Evolutionary conservation across 2,888 invertebrate genomes (phyloP), one percentile per base, ranked within the genome.

Genomic region (Ochlodes sylvanus): DNA sequence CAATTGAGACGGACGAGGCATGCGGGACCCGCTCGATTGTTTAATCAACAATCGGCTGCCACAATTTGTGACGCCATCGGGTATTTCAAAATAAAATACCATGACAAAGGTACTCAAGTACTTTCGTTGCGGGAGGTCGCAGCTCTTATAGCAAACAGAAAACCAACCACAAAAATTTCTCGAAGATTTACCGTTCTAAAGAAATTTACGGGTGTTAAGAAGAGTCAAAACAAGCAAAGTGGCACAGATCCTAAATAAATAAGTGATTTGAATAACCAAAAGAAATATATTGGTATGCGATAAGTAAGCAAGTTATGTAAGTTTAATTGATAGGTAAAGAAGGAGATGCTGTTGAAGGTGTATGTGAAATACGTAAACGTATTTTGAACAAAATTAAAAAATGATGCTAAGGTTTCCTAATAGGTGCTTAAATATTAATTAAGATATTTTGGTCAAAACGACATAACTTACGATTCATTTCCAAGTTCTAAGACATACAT

Each of bases 1-100:
- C 90, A 91, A 92, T 91, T 89, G 88, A 88, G 82, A 86, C 80
- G 79, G 83, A 86, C 81, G 84, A 84, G 71, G 81, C 81, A 92
- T 92, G 91, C 92, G 92, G 92, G 92, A 68, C 83, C 84, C 83
- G 80, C 80, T 86, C 82, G 80, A 85, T 88, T 90, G 91, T 89
- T 87, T 87, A 86, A 89, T 89, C 81, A 88, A 89, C 88, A 88
- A 85, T 85, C 78, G 79, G 77, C 81, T 77, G 79, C 77, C 79
- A 79, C 83, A 83, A 83, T 84, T 84, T 81, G 81, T 85, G 83
- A 84, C 80, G 84, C 76, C 77, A 72, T 78, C 77, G 77, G 70
- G 71, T 75, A 80, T 81, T 81, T 80, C 78, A 77, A 85, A 85
- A 84, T 79, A 82, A 84, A 85, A 82, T 79, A 73, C 78, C 79